Conservation (phyloP, 2,888 invertebrate species). For the Linyphia triangularis region DNA sequence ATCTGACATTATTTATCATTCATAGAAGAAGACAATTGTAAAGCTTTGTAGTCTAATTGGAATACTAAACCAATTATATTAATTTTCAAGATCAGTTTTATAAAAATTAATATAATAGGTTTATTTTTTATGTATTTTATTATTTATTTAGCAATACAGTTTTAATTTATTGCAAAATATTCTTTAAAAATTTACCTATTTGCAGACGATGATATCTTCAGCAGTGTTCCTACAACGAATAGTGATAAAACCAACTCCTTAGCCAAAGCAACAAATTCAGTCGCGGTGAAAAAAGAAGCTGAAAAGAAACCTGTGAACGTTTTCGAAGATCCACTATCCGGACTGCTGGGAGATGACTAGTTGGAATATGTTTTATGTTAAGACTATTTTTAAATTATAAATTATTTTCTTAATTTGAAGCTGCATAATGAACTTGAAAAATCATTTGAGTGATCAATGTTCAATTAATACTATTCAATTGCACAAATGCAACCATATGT, state of each 20-base stretch:
- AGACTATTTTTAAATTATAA: not conserved
- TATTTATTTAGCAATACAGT: no score
- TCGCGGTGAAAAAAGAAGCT: conserved; percentile 29
- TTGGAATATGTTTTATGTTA: not conserved
- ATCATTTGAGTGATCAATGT: not conserved
- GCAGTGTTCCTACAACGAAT: not conserved
- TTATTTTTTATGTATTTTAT: no score
- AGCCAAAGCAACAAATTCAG: conserved; percentile 10
- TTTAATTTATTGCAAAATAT: no score
- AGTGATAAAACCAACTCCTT: not conserved
- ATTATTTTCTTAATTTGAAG: not conserved
- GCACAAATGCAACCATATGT: no score
- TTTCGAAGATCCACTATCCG: conserved; percentile 67
- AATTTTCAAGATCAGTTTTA: no score
- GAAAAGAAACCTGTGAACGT: conserved; percentile 60
- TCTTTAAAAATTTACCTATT: not conserved
- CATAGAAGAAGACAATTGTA: no score
- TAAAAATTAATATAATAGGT: no score
- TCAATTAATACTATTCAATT: not conserved
- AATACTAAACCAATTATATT: no score
- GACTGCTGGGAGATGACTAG: conserved; percentile 50
- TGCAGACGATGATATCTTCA: conserved; percentile 66
- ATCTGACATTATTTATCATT: no score
- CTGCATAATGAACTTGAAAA: not conserved
- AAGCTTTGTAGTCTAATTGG: no score